Evolutionary conservation across 2,888 invertebrate species (phyloP).

Genomic region (Encarsia formosa): DNA sequence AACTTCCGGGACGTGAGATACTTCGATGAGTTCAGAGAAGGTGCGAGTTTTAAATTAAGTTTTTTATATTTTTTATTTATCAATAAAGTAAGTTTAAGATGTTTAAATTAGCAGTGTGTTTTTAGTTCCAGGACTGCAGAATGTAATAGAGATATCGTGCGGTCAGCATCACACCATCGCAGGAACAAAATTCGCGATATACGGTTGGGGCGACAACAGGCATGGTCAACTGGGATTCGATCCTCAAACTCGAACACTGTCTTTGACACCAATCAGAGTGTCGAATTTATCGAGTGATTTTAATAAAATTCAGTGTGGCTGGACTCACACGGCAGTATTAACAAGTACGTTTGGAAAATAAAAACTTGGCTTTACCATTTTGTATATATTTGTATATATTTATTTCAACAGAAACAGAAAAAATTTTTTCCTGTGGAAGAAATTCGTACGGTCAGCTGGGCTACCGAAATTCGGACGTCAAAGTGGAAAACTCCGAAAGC

Average conservation of each 20-base stretch:
- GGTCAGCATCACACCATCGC: constrained; percentile 78
- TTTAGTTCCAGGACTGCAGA: no score
- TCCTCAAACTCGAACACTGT: constrained; percentile 51
- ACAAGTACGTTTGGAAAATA: constrained; percentile 32
- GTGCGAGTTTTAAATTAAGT: no score
- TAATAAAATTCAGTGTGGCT: constrained; percentile 56
- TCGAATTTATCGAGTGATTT: constrained; percentile 53
- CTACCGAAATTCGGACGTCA: constrained; percentile 43
- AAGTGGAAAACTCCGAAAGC: not conserved
- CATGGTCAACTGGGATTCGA: constrained; percentile 71
- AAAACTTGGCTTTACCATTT: not conserved
- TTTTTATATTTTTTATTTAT: no score
- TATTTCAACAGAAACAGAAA: constrained; percentile 57
- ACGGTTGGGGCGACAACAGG: constrained; percentile 86
- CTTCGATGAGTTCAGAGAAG: no score
- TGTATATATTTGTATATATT: not conserved
- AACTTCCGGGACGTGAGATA: no score
- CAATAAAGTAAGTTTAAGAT: no score
- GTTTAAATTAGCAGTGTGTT: no score
- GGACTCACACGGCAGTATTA: constrained; percentile 67
- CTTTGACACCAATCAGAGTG: constrained; percentile 55
- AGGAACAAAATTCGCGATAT: constrained; percentile 51
- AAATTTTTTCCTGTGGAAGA: constrained; percentile 73
- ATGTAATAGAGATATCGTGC: constrained; percentile 65
- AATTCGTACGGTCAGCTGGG: constrained; percentile 79